Base-by-base conservation (phyloP, 2,888 invertebrate genomes). In the Eumerus sabulonum region DNA sequence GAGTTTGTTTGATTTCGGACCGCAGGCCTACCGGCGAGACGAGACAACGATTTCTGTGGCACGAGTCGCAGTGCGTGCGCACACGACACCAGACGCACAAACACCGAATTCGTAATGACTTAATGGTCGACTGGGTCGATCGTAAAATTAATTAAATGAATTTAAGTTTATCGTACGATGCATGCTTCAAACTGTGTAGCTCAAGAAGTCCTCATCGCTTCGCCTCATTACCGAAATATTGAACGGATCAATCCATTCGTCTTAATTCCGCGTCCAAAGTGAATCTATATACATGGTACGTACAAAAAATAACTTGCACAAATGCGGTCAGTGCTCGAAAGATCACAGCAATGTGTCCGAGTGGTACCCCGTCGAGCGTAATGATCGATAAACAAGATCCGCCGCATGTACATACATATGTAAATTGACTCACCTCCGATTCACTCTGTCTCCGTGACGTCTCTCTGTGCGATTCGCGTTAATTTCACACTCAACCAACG, bases 361-460 rank as follows among this genome's bases (percentile, higher is more conserved):
- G 81, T 70, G 83, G 82, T 82, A 82, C 82, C 84, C 84, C 82
- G 84, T 82, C 81, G 84, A 82, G 83, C 81, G 82, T 84, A 84
- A 84, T 84, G 83, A 83, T 83, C 84, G 82, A 84, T 84, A 84
- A 84, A 84, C 84, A 84, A 84, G 83, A 84, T 84, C 83, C 60
- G 70, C 74, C 42, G 79, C 79, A 50, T 59, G 68, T 73, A 79
- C n/a, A n/a, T n/a, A n/a, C 27, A 27, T 27, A 27, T 79, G 79
- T 79, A 79, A 79, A 79, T 79, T 56, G 73, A 60, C 74, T 73
- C 73, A 73, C 73, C 73, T 73, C 40, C 63, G 63, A 68, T 74
- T 63, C 11, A 40, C 40, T 40, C 64, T 59, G 68, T 64, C 74
- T 59, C 54, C 59, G 16, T 35, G 4, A 51, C 27, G 27, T 27